phyloP scores from a whole-genome alignment of 2,113 vertebrate genomes.

The Speoplatyrhinus poulsoni region DNA sequence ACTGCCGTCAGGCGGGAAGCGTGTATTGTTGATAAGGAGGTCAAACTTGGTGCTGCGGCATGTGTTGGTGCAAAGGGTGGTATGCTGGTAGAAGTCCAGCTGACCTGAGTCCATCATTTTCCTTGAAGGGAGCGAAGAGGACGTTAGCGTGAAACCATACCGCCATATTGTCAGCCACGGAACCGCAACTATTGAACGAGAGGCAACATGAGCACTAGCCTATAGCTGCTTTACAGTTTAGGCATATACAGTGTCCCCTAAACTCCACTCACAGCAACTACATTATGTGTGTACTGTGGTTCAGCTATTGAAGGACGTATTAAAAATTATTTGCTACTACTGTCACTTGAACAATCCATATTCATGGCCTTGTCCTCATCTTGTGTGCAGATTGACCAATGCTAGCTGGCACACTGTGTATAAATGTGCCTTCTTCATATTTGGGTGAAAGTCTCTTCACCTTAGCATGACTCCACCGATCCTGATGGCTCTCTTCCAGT shows the following conservation, averaged over 20 bases:
- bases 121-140: conserved; percentile 68
- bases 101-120: conserved; percentile 99
- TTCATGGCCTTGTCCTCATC: neutral
- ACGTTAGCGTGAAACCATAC: too few relatives aligned
- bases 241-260: too few relatives aligned
- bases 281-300: too few relatives aligned
- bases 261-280: too few relatives aligned
- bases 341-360: neutral
- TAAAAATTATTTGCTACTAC: too few relatives aligned
- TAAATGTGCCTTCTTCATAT: neutral
- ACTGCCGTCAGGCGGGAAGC: conserved; percentile 88
- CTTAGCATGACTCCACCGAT: conserved; percentile 96
- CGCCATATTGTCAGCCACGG: too few relatives aligned
- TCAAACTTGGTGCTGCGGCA: conserved; percentile 98
- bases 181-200: too few relatives aligned
- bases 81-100: conserved; percentile 97
- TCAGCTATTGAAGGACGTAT: too few relatives aligned
- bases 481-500: conserved; percentile 98
- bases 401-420: neutral
- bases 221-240: too few relatives aligned
- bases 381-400: neutral
- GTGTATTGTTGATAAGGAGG: conserved; percentile 94
- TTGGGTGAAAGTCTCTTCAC: conserved; percentile 64
- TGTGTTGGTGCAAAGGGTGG: conserved; percentile 96
- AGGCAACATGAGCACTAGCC: too few relatives aligned